A percentile compares a stretch with the other conserved stretches of the same genome.
Conservation (phyloP, 2,113 vertebrate genomes). For the Condylura cristata region DNA sequence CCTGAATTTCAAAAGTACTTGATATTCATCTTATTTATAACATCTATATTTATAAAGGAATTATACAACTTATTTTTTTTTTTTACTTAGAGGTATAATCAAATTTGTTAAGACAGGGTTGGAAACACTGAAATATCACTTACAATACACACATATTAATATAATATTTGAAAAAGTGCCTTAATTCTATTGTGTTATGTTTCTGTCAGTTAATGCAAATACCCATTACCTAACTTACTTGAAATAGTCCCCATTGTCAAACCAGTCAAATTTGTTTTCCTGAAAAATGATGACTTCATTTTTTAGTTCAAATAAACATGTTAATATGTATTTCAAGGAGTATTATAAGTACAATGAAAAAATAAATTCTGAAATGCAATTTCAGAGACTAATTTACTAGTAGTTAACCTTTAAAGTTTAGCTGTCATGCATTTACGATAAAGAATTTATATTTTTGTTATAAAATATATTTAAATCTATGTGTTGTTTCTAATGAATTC, state of each 20-base stretch:
- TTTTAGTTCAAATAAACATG: background rate
- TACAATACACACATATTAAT: background rate
- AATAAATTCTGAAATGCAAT: background rate
- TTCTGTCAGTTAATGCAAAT: background rate
- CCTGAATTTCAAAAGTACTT: background rate
- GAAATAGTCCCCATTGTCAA: background rate
- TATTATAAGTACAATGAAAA: background rate
- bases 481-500: background rate
- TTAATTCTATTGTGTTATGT: background rate
- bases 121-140: background rate
- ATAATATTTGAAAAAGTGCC: background rate
- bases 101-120: background rate
- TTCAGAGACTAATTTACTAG: background rate
- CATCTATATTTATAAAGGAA: background rate
- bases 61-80: background rate
- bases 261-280: background rate
- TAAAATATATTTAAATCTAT: background rate
- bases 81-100: background rate
- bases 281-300: background rate
- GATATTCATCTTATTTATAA: background rate
- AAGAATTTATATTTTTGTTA: conserved; percentile 15
- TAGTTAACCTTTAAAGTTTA: background rate
- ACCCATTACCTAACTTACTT: background rate
- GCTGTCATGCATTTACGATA: background rate
- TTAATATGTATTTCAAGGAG: background rate